phyloP scores from a whole-genome alignment of 2,113 vertebrate genomes.

The Trogon surrucura region DNA sequence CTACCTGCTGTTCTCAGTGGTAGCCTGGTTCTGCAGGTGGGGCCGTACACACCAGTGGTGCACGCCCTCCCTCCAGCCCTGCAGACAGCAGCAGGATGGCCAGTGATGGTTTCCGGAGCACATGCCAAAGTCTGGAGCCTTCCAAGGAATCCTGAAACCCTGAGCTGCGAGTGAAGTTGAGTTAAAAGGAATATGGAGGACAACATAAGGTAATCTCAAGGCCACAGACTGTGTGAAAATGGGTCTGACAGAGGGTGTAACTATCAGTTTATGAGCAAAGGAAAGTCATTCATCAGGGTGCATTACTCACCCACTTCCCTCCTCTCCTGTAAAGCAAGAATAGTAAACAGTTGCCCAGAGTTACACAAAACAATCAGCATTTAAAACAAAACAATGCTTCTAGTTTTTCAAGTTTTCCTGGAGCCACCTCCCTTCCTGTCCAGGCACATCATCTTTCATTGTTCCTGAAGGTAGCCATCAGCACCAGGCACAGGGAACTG shows the following conservation, averaged over 20 bases:
- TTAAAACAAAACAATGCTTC: constrained; percentile 47
- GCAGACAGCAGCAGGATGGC: neutral
- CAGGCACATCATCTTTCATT: neutral
- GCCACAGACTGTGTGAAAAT: neutral
- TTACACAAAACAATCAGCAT: constrained; percentile 18
- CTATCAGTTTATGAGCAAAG: constrained; percentile 17
- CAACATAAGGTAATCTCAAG: neutral
- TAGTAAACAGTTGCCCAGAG: neutral
- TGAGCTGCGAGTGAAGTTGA: neutral
- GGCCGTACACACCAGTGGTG: neutral
- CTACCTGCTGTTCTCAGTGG: neutral
- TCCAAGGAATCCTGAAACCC: neutral
- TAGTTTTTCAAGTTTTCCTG: constrained; percentile 32
- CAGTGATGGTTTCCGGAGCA: neutral
- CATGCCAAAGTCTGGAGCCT: neutral
- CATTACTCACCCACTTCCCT: constrained; percentile 33
- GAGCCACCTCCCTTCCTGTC: constrained; percentile 14
- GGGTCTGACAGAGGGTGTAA: neutral
- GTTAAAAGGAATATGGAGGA: neutral
- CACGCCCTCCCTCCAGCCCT: neutral
- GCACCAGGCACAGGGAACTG: neutral
- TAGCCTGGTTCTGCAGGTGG: neutral
- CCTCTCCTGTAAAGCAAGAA: neutral
- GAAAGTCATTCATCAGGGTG: neutral
- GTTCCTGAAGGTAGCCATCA: neutral